Conservation (phyloP, 2,888 invertebrate genomes). For the Cantharis flavilabris region DNA sequence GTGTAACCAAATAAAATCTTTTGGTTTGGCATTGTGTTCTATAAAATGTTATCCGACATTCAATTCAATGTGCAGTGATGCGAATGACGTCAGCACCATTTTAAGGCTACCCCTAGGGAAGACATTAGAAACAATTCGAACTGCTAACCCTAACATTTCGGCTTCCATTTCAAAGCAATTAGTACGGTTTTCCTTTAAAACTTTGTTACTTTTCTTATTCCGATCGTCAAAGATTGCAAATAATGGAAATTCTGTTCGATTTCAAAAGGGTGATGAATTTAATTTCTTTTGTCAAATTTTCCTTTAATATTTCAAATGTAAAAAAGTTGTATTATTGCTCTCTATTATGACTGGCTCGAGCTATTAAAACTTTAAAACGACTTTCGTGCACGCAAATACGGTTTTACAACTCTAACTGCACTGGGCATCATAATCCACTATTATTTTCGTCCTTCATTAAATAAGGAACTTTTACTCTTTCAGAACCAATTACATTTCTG, state of each 20-base stretch:
- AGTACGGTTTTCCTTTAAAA: conserved; percentile 6
- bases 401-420: conserved; percentile 1
- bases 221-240: not conserved
- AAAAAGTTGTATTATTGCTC: not conserved
- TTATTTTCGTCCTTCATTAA: too few relatives aligned
- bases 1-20: conserved; percentile 23
- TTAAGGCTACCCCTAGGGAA: not conserved
- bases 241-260: not conserved
- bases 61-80: conserved; percentile 17
- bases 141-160: not conserved
- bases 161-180: not conserved
- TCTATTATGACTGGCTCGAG: not conserved
- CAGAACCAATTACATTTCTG: too few relatives aligned
- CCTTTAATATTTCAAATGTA: not conserved
- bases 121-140: not conserved
- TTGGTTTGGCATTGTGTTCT: conserved; percentile 13
- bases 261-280: not conserved
- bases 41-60: conserved; percentile 13
- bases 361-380: conserved; percentile 3
- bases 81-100: conserved; percentile 12
- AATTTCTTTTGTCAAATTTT: not conserved
- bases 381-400: conserved; percentile 9
- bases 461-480: too few relatives aligned
- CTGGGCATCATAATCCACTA: not conserved
- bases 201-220: not conserved